A percentile compares a stretch with the other conserved stretches of the same genome.
Conservation (phyloP, 2,797 vertebrate species). For the Ataeniobius toweri region DNA sequence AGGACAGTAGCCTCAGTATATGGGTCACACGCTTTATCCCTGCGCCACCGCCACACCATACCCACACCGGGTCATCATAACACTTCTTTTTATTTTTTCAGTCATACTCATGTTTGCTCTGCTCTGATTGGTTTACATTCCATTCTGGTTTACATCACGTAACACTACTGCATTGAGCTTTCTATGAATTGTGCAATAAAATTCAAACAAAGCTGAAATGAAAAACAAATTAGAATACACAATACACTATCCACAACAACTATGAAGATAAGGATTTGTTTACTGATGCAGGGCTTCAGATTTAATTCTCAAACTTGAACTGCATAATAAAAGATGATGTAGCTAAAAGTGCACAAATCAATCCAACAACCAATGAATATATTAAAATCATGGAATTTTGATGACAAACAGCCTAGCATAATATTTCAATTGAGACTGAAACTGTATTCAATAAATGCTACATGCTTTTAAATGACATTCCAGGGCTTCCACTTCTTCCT, state of each 20-base stretch:
- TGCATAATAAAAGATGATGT: slow-evolving; percentile 1
- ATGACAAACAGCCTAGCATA: neutral
- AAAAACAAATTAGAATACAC: neutral
- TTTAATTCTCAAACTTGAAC: slow-evolving; percentile 4
- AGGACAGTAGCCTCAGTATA: too few relatives aligned
- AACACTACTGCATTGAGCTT: neutral
- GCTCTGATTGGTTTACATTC: neutral
- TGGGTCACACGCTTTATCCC: too few relatives aligned
- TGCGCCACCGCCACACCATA: too few relatives aligned
- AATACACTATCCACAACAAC: neutral
- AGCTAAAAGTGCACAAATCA: neutral
- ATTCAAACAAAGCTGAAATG: slow-evolving; percentile 1
- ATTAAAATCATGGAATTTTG: neutral
- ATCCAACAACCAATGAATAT: neutral
- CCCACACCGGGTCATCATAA: too few relatives aligned
- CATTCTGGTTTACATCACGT: neutral
- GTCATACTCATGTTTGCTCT: neutral
- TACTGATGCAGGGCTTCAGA: neutral
- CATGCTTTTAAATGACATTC: neutral
- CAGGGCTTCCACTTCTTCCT: slow-evolving; percentile 1
- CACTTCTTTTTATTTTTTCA: too few relatives aligned
- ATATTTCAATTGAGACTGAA: neutral
- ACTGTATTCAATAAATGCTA: neutral
- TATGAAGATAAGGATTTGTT: neutral
- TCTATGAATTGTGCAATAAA: neutral